Conservation (phyloP, 2,888 invertebrate genomes). For the Lasioglossum oenotherae region DNA sequence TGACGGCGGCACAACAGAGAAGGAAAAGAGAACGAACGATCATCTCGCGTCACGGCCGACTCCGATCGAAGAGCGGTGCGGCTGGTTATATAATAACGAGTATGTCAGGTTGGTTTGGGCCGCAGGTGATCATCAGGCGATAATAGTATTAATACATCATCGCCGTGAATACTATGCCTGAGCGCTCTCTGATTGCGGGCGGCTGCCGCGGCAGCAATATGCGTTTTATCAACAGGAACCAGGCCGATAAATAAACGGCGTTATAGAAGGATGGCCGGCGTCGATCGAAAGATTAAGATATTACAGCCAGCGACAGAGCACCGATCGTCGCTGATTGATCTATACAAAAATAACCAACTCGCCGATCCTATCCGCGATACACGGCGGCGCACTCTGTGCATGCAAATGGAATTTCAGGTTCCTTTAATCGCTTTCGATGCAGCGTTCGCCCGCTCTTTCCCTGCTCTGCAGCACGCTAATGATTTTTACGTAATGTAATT, state of each 20-base stretch:
- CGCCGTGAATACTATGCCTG: conserved; percentile 74
- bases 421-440: conserved; percentile 20
- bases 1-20: background rate
- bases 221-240: conserved; percentile 70
- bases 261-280: conserved; percentile 33
- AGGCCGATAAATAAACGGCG: conserved; percentile 64
- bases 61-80: conserved; percentile 73
- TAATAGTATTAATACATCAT: conserved; percentile 83
- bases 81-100: conserved; percentile 78
- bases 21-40: conserved; percentile 14
- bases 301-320: conserved; percentile 17
- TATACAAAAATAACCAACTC: background rate
- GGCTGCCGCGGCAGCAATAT: conserved; percentile 63
- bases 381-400: background rate
- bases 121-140: conserved; percentile 77
- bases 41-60: conserved; percentile 67
- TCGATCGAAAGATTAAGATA: conserved; percentile 48
- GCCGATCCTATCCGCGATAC: background rate
- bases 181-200: conserved; percentile 79
- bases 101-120: conserved; percentile 61
- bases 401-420: conserved; percentile 8
- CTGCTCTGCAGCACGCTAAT: conserved; percentile 8
- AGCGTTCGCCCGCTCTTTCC: background rate
- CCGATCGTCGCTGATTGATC: conserved; percentile 27
- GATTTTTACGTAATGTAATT: conserved; percentile 51